A percentile compares a stretch with the other conserved stretches of the same genome.
These are phyloP conservation scores for Hippocampus mohnikei DNA, from an alignment of 2,113 vertebrate species.

Conservation along the genomic window DNA sequence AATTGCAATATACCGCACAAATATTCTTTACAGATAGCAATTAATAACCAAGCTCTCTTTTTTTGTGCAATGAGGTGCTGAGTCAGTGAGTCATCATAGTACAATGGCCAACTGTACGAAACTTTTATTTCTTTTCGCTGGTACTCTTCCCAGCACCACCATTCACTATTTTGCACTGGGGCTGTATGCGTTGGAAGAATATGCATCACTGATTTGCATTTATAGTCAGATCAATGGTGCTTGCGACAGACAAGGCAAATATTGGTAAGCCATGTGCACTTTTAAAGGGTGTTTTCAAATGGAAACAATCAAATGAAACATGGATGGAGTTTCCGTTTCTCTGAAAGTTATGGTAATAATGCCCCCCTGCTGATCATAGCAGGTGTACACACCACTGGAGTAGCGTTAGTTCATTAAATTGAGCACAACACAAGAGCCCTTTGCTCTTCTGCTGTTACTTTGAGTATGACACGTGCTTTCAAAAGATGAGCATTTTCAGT, in stretches of 20 bases:
- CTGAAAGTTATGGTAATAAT: too few relatives aligned
- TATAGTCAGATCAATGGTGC: too few relatives aligned
- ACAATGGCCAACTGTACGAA: constrained; percentile 19
- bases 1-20: not conserved
- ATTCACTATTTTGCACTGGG: not conserved
- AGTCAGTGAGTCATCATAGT: constrained; percentile 54
- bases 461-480: too few relatives aligned
- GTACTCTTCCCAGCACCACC: constrained; percentile 18
- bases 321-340: too few relatives aligned
- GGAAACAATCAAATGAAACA: too few relatives aligned
- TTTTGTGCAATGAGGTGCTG: constrained; percentile 27
- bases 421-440: not conserved
- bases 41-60: not conserved
- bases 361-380: too few relatives aligned
- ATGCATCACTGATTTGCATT: not conserved
- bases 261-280: too few relatives aligned
- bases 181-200: not conserved
- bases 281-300: too few relatives aligned
- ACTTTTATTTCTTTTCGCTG: constrained; percentile 15
- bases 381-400: not conserved
- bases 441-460: not conserved
- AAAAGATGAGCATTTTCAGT: too few relatives aligned
- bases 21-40: constrained; percentile 10
- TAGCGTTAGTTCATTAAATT: not conserved
- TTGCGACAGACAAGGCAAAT: too few relatives aligned